These are phyloP conservation scores for Enteromius thamalakanensis DNA, from an alignment of 2,797 vertebrate species.

Conservation along the genomic window DNA sequence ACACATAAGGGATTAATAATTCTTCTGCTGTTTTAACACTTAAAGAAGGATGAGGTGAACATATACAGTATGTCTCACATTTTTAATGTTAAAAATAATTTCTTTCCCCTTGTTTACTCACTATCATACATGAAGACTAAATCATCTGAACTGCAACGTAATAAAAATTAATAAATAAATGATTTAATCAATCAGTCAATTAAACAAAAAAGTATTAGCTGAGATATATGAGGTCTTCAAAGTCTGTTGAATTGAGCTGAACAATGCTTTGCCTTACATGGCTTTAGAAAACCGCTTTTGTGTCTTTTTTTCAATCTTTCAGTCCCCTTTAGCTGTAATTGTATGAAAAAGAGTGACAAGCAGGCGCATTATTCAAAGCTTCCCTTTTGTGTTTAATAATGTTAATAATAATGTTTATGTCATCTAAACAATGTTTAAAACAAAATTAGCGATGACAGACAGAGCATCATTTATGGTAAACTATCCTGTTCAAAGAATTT, in stretches of 20 bases:
- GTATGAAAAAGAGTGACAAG: background rate
- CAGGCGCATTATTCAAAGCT: background rate
- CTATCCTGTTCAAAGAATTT: too few relatives aligned
- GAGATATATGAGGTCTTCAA: background rate
- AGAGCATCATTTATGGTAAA: background rate
- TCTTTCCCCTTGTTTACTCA: background rate
- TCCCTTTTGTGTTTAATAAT: background rate
- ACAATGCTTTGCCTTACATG: background rate
- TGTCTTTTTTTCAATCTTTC: background rate
- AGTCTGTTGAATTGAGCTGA: background rate
- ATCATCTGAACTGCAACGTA: background rate
- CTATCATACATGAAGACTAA: background rate
- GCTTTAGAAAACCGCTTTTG: background rate
- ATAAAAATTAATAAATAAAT: background rate
- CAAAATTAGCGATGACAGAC: background rate
- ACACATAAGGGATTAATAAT: slow-evolving; percentile 1
- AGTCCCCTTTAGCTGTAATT: background rate
- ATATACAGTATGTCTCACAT: background rate
- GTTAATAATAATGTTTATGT: background rate
- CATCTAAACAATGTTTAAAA: background rate
- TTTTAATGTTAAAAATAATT: background rate
- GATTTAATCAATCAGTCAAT: background rate
- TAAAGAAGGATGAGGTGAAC: background rate
- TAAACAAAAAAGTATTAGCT: too few relatives aligned
- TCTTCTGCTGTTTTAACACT: slow-evolving; percentile 8